Base-by-base conservation (phyloP, 2,888 invertebrate species). In the Drosophila emarginata region DNA sequence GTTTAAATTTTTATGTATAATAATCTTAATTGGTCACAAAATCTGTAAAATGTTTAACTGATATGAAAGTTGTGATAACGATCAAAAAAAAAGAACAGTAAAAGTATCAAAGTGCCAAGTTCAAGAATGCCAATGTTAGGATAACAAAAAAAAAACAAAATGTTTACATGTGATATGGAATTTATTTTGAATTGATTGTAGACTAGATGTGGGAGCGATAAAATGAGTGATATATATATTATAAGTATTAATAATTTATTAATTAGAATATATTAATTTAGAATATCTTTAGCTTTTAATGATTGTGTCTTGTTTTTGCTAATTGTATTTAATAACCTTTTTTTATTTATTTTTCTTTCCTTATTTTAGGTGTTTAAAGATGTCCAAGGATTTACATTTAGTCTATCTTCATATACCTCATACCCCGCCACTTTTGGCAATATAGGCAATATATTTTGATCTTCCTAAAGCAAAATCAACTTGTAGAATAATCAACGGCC, bases 351-450 rank as follows among this genome's bases (percentile, higher is more conserved):
- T 28, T 40, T n/a, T 26, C 9, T 36, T 15, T 64, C 7, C 26
- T 12, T 40, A 15, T n/a, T 45, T 6, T 60, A 79, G 80, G 63
- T 64, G 51, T 14, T 23, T 53, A 60, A 71, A 60, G 2, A 78
- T 78, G 78, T 60, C 51, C 56, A 59, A 28, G 32, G 21, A 40
- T 57, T 45, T 50, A 52, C 2, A 57, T 6, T 68, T 66, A 64
- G 36, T 54, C 32, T 12, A 36, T 54, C 18, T 54, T 57, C 72
- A 66, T 56, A 57, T 77, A 65, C 75, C 80, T 64, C 75, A 74
- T 45, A 66, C 28, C 77, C 78, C 74, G 80, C 78, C 78, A 77
- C 78, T 61, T 45, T 23, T 61, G 39, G 68, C 68, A 69, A 51
- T 61, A 69, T 79, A 79, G 70, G 67, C 36, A 53, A 12, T 50